phyloP scores from a whole-genome alignment of 2,113 vertebrate species.

The Eidolon helvum region DNA sequence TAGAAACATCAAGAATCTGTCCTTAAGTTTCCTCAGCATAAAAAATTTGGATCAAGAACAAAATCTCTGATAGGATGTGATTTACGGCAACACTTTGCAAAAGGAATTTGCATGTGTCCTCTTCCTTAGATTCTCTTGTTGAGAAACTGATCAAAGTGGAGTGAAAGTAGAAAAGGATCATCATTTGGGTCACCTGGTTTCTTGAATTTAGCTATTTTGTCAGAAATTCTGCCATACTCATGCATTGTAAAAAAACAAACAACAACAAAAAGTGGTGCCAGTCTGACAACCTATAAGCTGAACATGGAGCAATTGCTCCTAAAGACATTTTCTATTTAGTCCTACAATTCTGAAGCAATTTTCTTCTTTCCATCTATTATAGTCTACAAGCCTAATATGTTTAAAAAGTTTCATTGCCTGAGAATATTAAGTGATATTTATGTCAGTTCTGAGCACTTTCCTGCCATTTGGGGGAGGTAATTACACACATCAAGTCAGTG shows the following conservation, averaged over 20 bases:
- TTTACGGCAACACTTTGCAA: not conserved
- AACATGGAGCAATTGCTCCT: conserved; percentile 37
- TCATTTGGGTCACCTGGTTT: not conserved
- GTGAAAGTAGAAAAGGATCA: not conserved
- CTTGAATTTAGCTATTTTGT: not conserved
- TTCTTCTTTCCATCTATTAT: conserved; percentile 17
- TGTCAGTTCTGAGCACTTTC: conserved; percentile 22
- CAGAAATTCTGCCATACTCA: not conserved
- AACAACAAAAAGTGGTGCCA: not conserved
- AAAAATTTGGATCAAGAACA: not conserved
- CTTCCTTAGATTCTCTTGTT: not conserved
- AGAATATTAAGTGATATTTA: conserved; percentile 46
- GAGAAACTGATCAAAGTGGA: not conserved
- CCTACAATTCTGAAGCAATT: not conserved
- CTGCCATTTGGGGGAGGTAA: not conserved
- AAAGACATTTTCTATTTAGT: conserved; percentile 48
- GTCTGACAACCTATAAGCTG: not conserved
- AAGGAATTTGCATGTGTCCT: not conserved
- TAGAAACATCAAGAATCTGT: not conserved
- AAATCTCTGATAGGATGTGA: not conserved
- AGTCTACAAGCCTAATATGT: conserved; percentile 14
- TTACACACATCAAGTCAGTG: not conserved
- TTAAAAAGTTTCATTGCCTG: conserved; percentile 47
- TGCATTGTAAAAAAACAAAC: not conserved
- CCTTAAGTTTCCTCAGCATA: not conserved